Evolutionary conservation across 2,113 vertebrate genomes (phyloP).

Genomic region (Gallinago media): DNA sequence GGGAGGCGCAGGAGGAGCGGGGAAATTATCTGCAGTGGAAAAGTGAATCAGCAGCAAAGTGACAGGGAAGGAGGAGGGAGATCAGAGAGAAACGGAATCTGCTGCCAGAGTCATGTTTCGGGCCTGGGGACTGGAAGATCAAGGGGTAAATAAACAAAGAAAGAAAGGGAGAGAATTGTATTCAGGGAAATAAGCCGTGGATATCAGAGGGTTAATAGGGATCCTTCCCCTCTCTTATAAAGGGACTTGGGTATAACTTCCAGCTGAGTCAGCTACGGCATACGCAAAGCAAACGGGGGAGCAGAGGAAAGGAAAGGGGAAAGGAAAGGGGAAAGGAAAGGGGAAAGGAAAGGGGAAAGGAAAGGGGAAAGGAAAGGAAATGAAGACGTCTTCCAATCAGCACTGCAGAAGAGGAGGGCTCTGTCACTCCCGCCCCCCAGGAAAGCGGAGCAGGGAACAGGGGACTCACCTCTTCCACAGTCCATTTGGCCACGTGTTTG

Average conservation of each 20-base stretch:
- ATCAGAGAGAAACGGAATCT: not conserved
- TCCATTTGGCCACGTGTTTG: constrained; percentile 90
- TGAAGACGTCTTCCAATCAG: not conserved
- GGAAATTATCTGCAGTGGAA: constrained; percentile 4
- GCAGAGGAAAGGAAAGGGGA: not conserved
- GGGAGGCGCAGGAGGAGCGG: not conserved
- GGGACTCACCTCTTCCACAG: constrained; percentile 85
- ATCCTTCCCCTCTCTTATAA: not conserved
- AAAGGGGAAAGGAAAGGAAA: not conserved
- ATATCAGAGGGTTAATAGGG: not conserved
- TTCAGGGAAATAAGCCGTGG: not conserved
- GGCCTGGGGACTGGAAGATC: not conserved
- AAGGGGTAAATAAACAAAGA: not conserved
- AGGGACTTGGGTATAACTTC: not conserved
- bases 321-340: no score
- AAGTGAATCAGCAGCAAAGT: constrained; percentile 59
- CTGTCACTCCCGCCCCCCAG: not conserved
- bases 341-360: not conserved
- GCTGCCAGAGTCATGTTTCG: not conserved
- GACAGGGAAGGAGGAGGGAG: constrained; percentile 11
- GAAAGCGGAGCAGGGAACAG: not conserved
- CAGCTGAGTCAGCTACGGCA: not conserved
- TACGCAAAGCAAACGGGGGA: not conserved
- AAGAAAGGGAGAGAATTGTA: not conserved
- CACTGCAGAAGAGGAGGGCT: not conserved